Base-by-base conservation (phyloP, 2,113 vertebrate species). In the Hippocampus mohnikei region DNA sequence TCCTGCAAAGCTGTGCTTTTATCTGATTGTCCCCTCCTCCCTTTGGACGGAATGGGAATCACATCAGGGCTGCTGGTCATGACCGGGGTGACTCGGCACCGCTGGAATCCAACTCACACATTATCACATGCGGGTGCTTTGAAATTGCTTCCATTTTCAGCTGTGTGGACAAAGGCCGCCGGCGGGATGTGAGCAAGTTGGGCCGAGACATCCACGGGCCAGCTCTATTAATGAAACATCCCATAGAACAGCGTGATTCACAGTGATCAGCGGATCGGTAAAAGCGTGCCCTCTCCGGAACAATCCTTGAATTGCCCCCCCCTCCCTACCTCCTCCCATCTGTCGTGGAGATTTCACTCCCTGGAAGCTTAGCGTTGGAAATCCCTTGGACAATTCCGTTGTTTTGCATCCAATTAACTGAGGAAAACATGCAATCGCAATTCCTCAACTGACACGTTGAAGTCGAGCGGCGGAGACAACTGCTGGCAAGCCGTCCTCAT, bases 71-170 rank as follows among this genome's bases (percentile, higher is more conserved):
- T 50, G 66, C 78, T 67, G 21, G 84, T 87, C 87, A 86, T 85
- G 88, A 90, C 84, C 82, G 87, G 76, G 78, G 71, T 63, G 78
- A 78, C 81, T 81, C 58, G 71, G 74, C 81, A 81, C 80, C 67
- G 81, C 78, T 82, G 77, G 84, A 90, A 83, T 85, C 78, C 77
- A 87, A 90, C 90, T 91, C 87, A 89, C 90, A 13, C 83, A 89
- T 91, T 89, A 89, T 91, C 86, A 81, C 88, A 89, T 92, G 90
- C 87, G 83, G 85, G 84, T 78, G 89, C 77, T 86, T 89, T 91
- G 85, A 90, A 87, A 92, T 88, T 87, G 89, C 89, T 89, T 92
- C 84, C 84, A 88, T 89, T 87, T 86, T 91, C 79, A 42, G 37
- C 20, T 13, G 20, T 42, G 78, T 72, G 76, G 84, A 87, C 64